Base-by-base conservation (phyloP, 2,888 invertebrate genomes). In the Panzeria rudis region DNA sequence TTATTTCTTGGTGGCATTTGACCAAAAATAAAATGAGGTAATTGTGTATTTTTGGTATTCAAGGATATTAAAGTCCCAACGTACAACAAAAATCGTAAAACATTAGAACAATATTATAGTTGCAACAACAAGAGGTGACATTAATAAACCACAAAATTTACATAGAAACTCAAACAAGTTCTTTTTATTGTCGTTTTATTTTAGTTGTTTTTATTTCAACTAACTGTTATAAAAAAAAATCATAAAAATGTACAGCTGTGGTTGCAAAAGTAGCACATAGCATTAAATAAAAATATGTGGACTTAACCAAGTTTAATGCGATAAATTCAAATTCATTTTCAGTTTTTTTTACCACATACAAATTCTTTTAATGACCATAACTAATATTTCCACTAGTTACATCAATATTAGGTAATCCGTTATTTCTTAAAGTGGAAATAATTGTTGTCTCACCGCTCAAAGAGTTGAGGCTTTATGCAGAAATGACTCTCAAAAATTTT, bases 11-110 rank as follows among this genome's bases (percentile, higher is more conserved):
- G 52, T 81, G 76, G 38, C 82, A 82, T 75, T 82, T 78, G 77
- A 81, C 84, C 77, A 77, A 72, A 78, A 62, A 72, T 56, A 25
- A 78, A 78, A 78, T 85, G 69, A 85, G 69, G 81, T 78, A 85
- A 82, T 82, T 82, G 23, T 75, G 20, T 59, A 81, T 81, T 81
- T 81, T 75, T 54, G 66, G 13, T 32, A 61, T 68, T 79, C 85
- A 85, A 84, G 85, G 73, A 78, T 78, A 64, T 11, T 38, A 52
- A 41, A 25, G 11, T 32, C 9, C 15, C 50, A n/a, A 35, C 25
- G 11, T 38, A 15, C 25, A 11, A 29, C 38, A 69, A 23, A 54
- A 38, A 38, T 50, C 4, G n/a, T 20, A 35, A n/a, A n/a, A n/a
- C n/a, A n/a, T n/a, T n/a, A n/a, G n/a, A n/a, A n/a, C n/a, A n/a